These are phyloP conservation scores for Zosterops japonicus DNA, from an alignment of 2,113 vertebrate species.

Conservation along the genomic window DNA sequence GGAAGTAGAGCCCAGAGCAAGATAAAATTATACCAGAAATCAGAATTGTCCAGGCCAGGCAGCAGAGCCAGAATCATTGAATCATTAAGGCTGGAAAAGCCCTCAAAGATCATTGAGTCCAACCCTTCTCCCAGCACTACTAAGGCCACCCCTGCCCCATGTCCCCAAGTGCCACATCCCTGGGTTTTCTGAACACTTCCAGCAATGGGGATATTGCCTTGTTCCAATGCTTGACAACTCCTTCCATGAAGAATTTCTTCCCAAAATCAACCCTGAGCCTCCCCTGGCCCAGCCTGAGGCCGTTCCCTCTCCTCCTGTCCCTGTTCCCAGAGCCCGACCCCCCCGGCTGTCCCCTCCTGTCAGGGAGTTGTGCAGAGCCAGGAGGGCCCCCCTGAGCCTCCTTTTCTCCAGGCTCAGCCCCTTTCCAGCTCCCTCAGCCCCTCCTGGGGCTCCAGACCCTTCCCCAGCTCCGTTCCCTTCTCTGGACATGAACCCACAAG, in stretches of 20 bases:
- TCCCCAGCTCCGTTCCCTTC: background rate
- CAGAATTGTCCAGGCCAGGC: background rate
- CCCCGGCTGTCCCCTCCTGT: fast-evolving
- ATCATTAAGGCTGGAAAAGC: background rate
- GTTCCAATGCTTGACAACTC: background rate
- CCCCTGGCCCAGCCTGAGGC: background rate
- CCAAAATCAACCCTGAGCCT: fast-evolving
- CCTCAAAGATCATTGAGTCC: fast-evolving
- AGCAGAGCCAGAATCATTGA: background rate
- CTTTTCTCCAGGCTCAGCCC: background rate
- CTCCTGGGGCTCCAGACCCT: background rate
- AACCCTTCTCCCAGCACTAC: background rate
- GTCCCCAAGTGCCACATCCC: fast-evolving
- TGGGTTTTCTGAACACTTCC: background rate
- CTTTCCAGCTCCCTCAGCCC: background rate
- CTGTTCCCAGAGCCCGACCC: background rate
- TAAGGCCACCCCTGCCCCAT: background rate
- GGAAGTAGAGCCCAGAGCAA: background rate
- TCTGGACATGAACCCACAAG: background rate
- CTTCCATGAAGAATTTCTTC: background rate
- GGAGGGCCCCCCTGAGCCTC: background rate
- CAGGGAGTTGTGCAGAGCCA: background rate
- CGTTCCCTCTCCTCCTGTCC: fast-evolving
- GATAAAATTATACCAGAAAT: background rate
- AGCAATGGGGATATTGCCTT: background rate